phyloP scores from a whole-genome alignment of 2,113 vertebrate species.

The Paralichthys olivaceus region DNA sequence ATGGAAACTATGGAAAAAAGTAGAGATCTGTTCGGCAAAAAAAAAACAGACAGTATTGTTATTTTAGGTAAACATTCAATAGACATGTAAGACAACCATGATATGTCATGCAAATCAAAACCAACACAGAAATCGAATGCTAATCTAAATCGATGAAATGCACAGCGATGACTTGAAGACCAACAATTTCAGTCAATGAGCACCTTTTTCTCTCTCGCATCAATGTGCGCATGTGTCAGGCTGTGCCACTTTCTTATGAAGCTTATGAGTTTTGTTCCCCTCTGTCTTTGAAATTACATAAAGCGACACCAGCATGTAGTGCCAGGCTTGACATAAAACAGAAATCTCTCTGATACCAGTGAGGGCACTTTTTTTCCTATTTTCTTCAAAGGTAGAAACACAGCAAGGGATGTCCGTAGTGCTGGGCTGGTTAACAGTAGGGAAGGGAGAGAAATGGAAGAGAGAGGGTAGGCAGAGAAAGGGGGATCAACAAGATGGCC shows the following conservation, averaged over 20 bases:
- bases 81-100: not conserved
- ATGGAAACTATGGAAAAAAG: not conserved
- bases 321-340: constrained; percentile 66
- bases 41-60: not conserved
- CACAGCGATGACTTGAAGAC: not conserved
- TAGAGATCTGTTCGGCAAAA: not conserved
- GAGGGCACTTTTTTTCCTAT: constrained; percentile 34
- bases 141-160: constrained; percentile 19
- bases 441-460: constrained; percentile 37
- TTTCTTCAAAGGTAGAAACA: constrained; percentile 70
- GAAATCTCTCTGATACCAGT: constrained; percentile 63
- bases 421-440: constrained; percentile 31
- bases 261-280: constrained; percentile 60
- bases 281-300: constrained; percentile 73
- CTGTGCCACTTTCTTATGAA: constrained; percentile 47
- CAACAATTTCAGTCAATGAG: constrained; percentile 29
- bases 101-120: not conserved
- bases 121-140: constrained; percentile 14
- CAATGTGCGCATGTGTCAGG: constrained; percentile 33
- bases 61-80: not conserved
- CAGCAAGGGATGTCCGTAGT: constrained; percentile 46
- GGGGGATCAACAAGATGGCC: constrained; percentile 37
- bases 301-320: constrained; percentile 56
- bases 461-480: constrained; percentile 19
- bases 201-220: constrained; percentile 17